Evolutionary conservation across 2,888 invertebrate species (phyloP), one percentile per base, ranked within the genome.

Genomic region (Toxonevra muliebris): DNA sequence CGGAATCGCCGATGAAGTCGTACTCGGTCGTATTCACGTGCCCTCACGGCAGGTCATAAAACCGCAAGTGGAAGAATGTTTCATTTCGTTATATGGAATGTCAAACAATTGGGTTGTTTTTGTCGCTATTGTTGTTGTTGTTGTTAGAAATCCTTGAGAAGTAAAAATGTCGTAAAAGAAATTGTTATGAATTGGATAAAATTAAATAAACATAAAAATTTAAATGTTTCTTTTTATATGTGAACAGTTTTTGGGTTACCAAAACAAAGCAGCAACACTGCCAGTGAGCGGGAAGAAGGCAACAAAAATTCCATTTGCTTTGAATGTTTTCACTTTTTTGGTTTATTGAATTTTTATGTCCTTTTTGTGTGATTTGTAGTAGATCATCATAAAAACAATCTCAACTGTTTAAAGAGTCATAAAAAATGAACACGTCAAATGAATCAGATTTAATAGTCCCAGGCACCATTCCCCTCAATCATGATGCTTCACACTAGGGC

Each of bases 131-230:
- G n/a, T 12, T 15, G 10, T 13, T 20, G 1, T 19, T 30, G 30
- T 30, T 30, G 30, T 30, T 30, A 7, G 15, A 50, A 30, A 17
- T 19, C 19, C 20, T 55, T 20, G 42, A 20, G 1, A 48, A 54
- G 55, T 69, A 61, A 69, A 69, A 72, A 70, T 55, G 66, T 69
- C 71, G 69, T 73, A 71, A 73, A 73, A 69, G 15, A 58, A 70
- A 70, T 69, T 68, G 69, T 68, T 69, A 67, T 73, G 65, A 64
- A 70, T 66, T 71, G 64, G 43, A 58, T 17, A 52, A 63, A 65
- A 69, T 69, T 53, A 70, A 71, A 69, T 68, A 65, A 66, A 70
- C 71, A 71, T 65, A 67, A 72, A 70, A 71, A n/a, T 42, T n/a
- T 11, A 53, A 12, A 60, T 57, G 61, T 48, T 19, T 57, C 10